Evolutionary conservation across 2,113 vertebrate genomes (phyloP), one percentile per base, ranked within the genome.

Genomic region (Notothenia rossii): DNA sequence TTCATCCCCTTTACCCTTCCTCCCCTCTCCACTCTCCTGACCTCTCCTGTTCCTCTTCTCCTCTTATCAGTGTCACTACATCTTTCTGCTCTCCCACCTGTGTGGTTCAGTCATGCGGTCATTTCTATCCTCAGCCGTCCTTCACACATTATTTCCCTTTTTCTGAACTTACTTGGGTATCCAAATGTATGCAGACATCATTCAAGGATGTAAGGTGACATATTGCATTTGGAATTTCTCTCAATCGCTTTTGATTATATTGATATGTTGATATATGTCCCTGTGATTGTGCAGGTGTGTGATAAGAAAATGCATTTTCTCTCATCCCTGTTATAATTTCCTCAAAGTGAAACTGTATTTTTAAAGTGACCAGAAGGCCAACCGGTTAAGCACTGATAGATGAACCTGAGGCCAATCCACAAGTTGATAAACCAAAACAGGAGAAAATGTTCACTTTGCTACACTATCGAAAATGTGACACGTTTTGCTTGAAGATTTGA

Each of bases 31-130:
- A 12, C 59, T 79, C 74, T 48, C 60, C 49, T 76, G 64, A 81
- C 84, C 68, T 77, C 49, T 53, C 17, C 65, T 76, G 72, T 67
- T 63, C 78, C 53, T 49, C 55, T 48, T 64, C 59, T 48, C 11
- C n/a, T 66, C 64, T 71, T 22, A 59, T 83, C 75, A 81, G 58
- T 59, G 46, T 67, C 61, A 51, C 64, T 73, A 15, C 63, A 50
- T 77, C 67, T 75, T 49, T 70, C 63, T 65, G 49, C n/a, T 62
- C 29, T 50, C 5, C 25, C 55, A n/a, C 13, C 64, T 64, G 60
- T 36, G 40, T 50, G 22, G 45, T 66, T 82, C 66, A 72, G 58
- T 64, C 51, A 74, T 48, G 46, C n/a, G 1, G 53, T 49, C 58
- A 46, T 72, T 82, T 65, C 66, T 62, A 11, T 61, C 56, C 60